phyloP scores from a whole-genome alignment of 2,797 vertebrate species.

The Labroides dimidiatus region DNA sequence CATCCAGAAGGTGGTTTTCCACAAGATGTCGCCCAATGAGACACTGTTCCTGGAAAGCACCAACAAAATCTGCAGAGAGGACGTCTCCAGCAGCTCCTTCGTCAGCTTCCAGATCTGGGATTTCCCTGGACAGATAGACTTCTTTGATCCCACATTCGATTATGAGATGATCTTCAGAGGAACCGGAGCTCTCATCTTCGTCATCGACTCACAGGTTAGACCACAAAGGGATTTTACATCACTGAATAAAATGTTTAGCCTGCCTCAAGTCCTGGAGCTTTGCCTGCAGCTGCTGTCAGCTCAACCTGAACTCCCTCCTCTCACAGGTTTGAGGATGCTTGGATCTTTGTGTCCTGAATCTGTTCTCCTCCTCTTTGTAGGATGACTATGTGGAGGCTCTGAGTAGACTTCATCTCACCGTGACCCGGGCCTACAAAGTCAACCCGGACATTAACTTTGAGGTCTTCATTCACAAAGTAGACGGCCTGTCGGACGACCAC shows the following conservation, averaged over 20 bases:
- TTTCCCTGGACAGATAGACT: slow-evolving; percentile 97
- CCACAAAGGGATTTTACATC: slow-evolving; percentile 75
- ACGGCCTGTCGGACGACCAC: slow-evolving; percentile 94
- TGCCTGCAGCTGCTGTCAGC: too few species aligned
- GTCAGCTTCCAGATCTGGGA: slow-evolving; percentile 99
- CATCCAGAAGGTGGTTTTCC: slow-evolving; percentile 97
- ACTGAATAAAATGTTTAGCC: too few species aligned
- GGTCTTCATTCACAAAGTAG: slow-evolving; percentile 97
- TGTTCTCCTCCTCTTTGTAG: slow-evolving; percentile 72
- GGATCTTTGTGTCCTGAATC: background rate
- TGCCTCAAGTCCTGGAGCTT: too few species aligned
- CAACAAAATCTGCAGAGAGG: slow-evolving; percentile 98
- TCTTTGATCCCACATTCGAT: slow-evolving; percentile 97
- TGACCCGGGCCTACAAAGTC: slow-evolving; percentile 94
- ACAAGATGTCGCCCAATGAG: slow-evolving; percentile 98
- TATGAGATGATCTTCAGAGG: slow-evolving; percentile 99
- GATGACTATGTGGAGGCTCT: slow-evolving; percentile 95
- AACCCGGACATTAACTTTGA: slow-evolving; percentile 96
- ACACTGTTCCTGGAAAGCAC: slow-evolving; percentile 97
- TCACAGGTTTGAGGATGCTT: too few species aligned
- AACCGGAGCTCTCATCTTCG: slow-evolving; percentile 96
- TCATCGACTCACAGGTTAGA: slow-evolving; percentile 89
- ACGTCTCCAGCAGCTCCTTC: slow-evolving; percentile 97
- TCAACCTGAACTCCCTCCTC: too few species aligned
- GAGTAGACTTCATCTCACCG: slow-evolving; percentile 92